A percentile compares a stretch with the other conserved stretches of the same genome.
Evolutionary conservation across 2,797 vertebrate species (phyloP).

Genomic region (Darevskia nairensis): DNA sequence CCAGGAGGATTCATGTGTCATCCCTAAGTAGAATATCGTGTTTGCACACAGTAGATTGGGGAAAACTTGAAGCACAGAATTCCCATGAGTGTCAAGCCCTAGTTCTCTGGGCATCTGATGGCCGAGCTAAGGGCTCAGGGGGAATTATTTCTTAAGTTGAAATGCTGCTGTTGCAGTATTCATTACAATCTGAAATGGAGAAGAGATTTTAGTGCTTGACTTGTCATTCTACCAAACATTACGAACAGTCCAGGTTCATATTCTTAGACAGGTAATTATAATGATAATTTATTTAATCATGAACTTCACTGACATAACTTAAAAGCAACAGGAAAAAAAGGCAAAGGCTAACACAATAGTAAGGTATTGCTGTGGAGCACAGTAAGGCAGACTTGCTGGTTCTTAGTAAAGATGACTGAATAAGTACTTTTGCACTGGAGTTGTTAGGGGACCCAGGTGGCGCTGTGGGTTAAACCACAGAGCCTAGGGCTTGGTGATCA

Average conservation of each 20-base stretch:
- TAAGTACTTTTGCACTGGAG: not conserved
- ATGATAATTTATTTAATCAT: too few relatives aligned
- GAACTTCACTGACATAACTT: not conserved
- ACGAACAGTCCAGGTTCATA: not conserved
- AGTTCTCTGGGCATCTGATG: not conserved
- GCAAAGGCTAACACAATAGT: not conserved
- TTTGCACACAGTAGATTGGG: not conserved
- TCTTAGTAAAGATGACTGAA: not conserved
- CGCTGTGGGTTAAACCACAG: too few relatives aligned
- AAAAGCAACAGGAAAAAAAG: not conserved
- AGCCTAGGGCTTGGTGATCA: too few relatives aligned
- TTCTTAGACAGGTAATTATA: not conserved
- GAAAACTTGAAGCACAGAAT: not conserved
- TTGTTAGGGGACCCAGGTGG: too few relatives aligned
- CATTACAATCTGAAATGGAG: not conserved
- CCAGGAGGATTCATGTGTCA: not conserved
- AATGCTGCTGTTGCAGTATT: not conserved
- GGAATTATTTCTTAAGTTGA: too few relatives aligned
- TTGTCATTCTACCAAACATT: not conserved
- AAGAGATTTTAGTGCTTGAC: not conserved
- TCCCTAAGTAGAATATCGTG: not conserved
- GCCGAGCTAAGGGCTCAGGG: not conserved
- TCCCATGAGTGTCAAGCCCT: not conserved
- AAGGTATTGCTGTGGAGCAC: not conserved
- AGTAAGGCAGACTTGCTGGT: not conserved